These are phyloP conservation scores for Neoscelio sp. DNA, from an alignment of 2,888 invertebrate species.

Conservation along the genomic window DNA sequence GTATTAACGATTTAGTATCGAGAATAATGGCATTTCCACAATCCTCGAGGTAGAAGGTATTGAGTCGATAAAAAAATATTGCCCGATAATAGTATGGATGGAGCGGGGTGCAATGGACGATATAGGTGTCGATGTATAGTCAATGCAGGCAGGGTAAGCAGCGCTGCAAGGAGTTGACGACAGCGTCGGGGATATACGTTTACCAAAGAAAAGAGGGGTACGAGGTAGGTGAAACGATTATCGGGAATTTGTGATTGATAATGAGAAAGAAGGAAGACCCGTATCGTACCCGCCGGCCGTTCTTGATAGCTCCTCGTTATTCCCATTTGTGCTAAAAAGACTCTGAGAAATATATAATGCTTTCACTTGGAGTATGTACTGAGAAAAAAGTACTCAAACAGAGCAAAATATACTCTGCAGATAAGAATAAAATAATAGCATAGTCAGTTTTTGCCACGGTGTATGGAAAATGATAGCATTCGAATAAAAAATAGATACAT, in stretches of 20 bases:
- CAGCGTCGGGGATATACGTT: constrained; percentile 55
- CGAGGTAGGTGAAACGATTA: constrained; percentile 70
- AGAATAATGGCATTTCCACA: constrained; percentile 64
- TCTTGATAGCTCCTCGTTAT: constrained; percentile 64
- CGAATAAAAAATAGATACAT: too few species aligned
- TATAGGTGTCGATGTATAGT: constrained; percentile 53
- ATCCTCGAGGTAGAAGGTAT: constrained; percentile 50
- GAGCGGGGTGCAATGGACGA: constrained; percentile 15
- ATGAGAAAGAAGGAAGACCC: constrained; percentile 69
- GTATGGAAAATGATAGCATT: too few species aligned
- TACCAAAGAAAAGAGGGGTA: constrained; percentile 55
- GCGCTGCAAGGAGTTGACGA: constrained; percentile 50
- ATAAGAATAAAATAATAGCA: constrained; percentile 63
- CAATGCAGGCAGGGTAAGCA: background rate
- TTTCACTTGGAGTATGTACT: constrained; percentile 57
- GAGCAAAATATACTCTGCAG: constrained; percentile 47
- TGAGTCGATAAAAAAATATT: constrained; percentile 68
- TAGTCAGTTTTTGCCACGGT: constrained; percentile 36
- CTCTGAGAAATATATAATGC: constrained; percentile 58
- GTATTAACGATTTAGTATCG: constrained; percentile 65
- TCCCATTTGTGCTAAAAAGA: constrained; percentile 62
- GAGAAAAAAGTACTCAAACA: constrained; percentile 57
- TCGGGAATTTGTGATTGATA: constrained; percentile 76
- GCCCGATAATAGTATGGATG: constrained; percentile 65
- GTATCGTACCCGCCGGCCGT: constrained; percentile 64